A percentile compares a stretch with the other conserved stretches of the same genome.
Evolutionary conservation across 2,888 invertebrate species (phyloP).

Genomic region (Phymatocera aterrima): DNA sequence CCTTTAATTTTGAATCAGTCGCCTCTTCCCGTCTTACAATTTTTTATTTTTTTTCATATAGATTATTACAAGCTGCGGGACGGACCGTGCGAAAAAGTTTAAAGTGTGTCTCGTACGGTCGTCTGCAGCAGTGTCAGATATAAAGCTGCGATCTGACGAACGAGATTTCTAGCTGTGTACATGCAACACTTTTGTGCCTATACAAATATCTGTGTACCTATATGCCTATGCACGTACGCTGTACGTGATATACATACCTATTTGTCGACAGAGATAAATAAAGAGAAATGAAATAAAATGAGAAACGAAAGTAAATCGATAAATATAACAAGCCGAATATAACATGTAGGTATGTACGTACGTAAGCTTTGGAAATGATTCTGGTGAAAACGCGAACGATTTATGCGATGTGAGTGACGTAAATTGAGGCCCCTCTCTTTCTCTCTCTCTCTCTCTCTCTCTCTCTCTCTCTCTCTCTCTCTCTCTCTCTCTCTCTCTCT

Average conservation of each 20-base stretch:
- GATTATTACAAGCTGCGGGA: slow-evolving; percentile 68
- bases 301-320: too few relatives aligned
- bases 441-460: too few relatives aligned
- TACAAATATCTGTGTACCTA: too few relatives aligned
- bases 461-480: too few relatives aligned
- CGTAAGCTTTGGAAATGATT: neutral
- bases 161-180: too few relatives aligned
- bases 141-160: neutral
- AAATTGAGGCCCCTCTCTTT: neutral
- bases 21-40: neutral
- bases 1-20: neutral
- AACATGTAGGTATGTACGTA: neutral
- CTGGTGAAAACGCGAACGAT: neutral
- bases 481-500: too few relatives aligned
- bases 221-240: too few relatives aligned
- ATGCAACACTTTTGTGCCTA: too few relatives aligned
- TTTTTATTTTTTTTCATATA: slow-evolving; percentile 50
- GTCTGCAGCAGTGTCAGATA: too few relatives aligned
- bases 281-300: neutral
- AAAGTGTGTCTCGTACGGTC: neutral
- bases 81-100: slow-evolving; percentile 57
- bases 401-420: slow-evolving; percentile 16
- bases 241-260: too few relatives aligned
- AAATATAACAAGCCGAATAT: neutral
- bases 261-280: too few relatives aligned